Evolutionary conservation across 1,140 invertebrate genomes (phyloP).

Genomic region (Polypedilum pembai): DNA sequence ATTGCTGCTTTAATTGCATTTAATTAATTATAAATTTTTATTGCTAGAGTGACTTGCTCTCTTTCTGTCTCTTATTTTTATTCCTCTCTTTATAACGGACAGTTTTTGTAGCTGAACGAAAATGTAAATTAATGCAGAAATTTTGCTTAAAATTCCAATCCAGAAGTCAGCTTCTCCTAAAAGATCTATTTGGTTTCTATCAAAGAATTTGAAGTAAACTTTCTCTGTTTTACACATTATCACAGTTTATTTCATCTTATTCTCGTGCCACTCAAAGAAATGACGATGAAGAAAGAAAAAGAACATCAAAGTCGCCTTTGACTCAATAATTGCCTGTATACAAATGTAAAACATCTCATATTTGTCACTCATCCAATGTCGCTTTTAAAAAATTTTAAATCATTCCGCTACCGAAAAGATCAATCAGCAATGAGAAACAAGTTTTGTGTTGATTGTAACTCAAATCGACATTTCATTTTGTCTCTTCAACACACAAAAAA

Average conservation of each 20-base stretch:
- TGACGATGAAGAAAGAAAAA: not conserved
- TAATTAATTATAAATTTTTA: no score
- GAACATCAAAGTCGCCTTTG: constrained; percentile 1
- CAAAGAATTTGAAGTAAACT: not conserved
- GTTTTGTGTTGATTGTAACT: constrained; percentile 8
- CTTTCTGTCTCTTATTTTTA: no score
- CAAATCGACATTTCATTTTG: not conserved
- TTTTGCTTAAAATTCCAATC: no score
- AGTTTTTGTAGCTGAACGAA: no score
- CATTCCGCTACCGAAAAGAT: not conserved
- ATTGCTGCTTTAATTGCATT: no score
- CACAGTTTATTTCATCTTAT: not conserved
- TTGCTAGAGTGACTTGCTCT: no score
- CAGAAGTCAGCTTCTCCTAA: no score
- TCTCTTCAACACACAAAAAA: not conserved
- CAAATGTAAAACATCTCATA: not conserved
- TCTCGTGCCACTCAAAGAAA: constrained; percentile 2
- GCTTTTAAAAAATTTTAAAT: not conserved
- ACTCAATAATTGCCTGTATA: not conserved
- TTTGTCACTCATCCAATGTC: constrained; percentile 16
- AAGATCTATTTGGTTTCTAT: no score
- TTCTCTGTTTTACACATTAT: not conserved
- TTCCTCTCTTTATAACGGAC: no score
- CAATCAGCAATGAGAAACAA: not conserved
- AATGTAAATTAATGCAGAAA: no score